Base-by-base conservation (phyloP, 2,888 invertebrate species). In the Pseudococcus viburni region DNA sequence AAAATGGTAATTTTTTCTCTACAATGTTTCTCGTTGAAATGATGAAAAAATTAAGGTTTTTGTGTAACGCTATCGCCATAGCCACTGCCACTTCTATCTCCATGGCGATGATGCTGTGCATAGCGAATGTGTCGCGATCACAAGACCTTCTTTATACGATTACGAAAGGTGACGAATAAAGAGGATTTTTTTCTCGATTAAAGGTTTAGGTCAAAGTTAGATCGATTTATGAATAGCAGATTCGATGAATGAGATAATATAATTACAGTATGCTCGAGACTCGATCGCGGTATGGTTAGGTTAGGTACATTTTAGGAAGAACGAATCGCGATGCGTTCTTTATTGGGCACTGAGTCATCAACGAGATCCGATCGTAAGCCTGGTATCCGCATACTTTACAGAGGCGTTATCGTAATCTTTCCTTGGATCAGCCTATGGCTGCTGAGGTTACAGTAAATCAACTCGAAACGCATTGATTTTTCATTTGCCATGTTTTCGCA, bases 151-250 rank as follows among this genome's bases (percentile, higher is more conserved):
- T 68, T 68, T 68, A 68, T 22, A 22, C 22, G 68, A 68, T 68
- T 68, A 68, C 68, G 9, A 19, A 11, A 8, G 22, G 68, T 68
- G 22, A 26, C 26, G 22, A 26, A 22, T 68, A 15, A 8, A 22
- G 68, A 12, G 6, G 22, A 68, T 68, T 68, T 68, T 22, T 19
- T 68, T 22, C 68, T 8, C 68, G 7, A 22, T 6, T 68, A 68
- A 68, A 68, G 68, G 68, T 68, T 68, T 68, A 68, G 68, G 68
- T 68, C 68, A 68, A 68, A 26, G 51, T 51, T 51, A 51, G 51
- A 51, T 51, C 51, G 17, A 5, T 51, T 51, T 51, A 51, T 68
- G 68, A 68, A 68, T 19, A 19, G 22, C 26, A 22, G 68, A 68
- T 68, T 12, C 22, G 26, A 68, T 68, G 22, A 51, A 51, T 68